phyloP scores from a whole-genome alignment of 2,113 vertebrate species.

The Girardinichthys multiradiatus region DNA sequence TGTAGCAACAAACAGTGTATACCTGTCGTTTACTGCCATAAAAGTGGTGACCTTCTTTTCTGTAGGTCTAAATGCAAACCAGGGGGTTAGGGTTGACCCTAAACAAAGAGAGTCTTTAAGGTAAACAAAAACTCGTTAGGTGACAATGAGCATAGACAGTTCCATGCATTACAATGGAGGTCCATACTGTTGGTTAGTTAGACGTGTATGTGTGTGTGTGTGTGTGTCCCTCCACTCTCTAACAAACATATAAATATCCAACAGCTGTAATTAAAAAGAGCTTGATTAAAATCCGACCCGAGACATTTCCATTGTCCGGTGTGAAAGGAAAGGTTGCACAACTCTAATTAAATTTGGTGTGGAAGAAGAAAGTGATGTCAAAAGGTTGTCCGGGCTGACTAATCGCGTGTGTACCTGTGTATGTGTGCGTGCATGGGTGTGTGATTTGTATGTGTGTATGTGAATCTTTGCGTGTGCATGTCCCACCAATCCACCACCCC shows the following conservation, averaged over 20 bases:
- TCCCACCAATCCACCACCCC: slow-evolving; percentile 24
- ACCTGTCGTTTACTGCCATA: too few species aligned
- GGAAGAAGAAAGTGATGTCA: slow-evolving; percentile 61
- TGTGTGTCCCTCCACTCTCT: slow-evolving; percentile 24
- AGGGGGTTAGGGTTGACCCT: too few species aligned
- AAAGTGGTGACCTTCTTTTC: too few species aligned
- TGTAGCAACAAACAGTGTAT: too few species aligned
- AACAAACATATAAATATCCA: slow-evolving; percentile 44
- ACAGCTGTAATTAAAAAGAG: slow-evolving; percentile 33
- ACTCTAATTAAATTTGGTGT: slow-evolving; percentile 75
- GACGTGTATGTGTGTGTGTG: too few species aligned
- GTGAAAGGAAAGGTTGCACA: slow-evolving; percentile 71
- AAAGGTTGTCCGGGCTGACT: slow-evolving; percentile 70
- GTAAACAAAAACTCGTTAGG: too few species aligned
- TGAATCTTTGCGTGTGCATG: background rate
- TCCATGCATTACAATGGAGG: too few species aligned
- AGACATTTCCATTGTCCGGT: slow-evolving; percentile 71
- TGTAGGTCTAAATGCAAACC: too few species aligned
- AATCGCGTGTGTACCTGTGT: slow-evolving; percentile 39
- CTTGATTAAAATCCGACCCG: slow-evolving; percentile 67
- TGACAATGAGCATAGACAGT: too few species aligned
- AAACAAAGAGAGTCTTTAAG: too few species aligned
- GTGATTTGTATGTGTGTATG: background rate
- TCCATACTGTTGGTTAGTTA: too few species aligned
- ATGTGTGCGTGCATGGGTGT: background rate